Evolutionary conservation across 2,797 vertebrate species (phyloP), one percentile per base, ranked within the genome.

Genomic region (Sebastes reedi): DNA sequence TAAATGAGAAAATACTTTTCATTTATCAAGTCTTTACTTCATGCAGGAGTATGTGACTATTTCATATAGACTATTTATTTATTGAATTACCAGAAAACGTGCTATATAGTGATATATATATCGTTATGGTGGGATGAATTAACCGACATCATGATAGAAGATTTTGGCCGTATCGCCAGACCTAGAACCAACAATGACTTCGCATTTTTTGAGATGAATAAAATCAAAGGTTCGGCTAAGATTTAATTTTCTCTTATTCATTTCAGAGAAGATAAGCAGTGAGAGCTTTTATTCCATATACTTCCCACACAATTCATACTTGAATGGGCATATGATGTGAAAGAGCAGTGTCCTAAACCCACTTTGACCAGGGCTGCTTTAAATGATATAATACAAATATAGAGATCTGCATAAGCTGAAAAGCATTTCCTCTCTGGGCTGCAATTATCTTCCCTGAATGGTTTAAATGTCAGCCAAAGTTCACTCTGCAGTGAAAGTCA

Each of bases 381-480:
- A 74, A 18, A 73, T 67, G 11, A 74, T 32, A 72, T 42, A 25
- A 70, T 20, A 58, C 7, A 58, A 13, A 71, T 29, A 55, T 65
- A 60, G 18, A 72, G 18, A 77, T 79, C 50, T 68, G n/a, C 39
- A 66, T 64, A 8, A 71, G 4, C 8, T 54, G 46, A 59, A 32
- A 77, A 67, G n/a, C 25, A 64, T 34, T 75, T 66, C 42, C 22
- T 61, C 52, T 42, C 8, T 22, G 61, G 52, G 39, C 54, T 27
- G 20, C 39, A 75, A 59, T 81, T 52, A 75, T 77, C 62, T 69
- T 22, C 25, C 30, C 46, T 30, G 50, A 59, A 70, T 32, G 12
- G 42, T 61, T 34, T 66, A 39, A 77, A 81, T 36, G 36, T 68
- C 67, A 72, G 56, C 72, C 54, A 73, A 59, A 50, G 55, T 82